Conservation (phyloP, 2,113 vertebrate genomes). For the Archocentrus centrarchus region DNA sequence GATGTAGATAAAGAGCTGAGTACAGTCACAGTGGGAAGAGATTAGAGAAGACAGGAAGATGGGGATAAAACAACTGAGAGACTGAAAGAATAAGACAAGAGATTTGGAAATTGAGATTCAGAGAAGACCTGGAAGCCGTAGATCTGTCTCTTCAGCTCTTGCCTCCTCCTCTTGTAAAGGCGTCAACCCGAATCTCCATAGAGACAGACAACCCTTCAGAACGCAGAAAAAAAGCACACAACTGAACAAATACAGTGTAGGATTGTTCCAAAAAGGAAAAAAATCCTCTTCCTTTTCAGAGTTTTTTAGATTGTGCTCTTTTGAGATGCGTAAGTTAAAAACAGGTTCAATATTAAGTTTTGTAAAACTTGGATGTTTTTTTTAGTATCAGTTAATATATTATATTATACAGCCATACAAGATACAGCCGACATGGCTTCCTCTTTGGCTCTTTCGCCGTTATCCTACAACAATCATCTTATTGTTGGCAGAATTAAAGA, state of each 20-base stretch:
- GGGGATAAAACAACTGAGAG: conserved; percentile 40
- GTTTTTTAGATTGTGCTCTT: not conserved
- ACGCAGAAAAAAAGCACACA: not conserved
- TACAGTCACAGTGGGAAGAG: conserved; percentile 17
- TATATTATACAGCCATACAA: not conserved
- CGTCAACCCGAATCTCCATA: conserved; percentile 4
- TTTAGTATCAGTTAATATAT: not conserved
- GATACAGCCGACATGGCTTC: not conserved
- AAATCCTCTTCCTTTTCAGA: not conserved
- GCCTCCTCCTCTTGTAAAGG: not conserved
- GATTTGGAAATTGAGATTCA: conserved; percentile 59
- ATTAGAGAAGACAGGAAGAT: conserved; percentile 58
- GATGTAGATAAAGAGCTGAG: conserved; percentile 43
- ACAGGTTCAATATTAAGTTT: not conserved
- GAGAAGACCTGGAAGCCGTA: conserved; percentile 26
- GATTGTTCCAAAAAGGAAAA: not conserved
- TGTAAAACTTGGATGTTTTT: not conserved
- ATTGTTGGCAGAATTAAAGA: conserved; percentile 35
- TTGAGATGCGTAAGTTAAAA: not conserved
- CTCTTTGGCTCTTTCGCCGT: conserved; percentile 3
- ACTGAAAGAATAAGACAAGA: conserved; percentile 46
- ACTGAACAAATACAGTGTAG: conserved; percentile 2
- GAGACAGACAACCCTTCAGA: conserved; percentile 3
- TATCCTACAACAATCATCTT: conserved; percentile 25
- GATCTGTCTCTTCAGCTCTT: conserved; percentile 33